These are phyloP conservation scores for Rhyacophila brunnea DNA, from an alignment of 1,140 invertebrate genomes.

Conservation along the genomic window DNA sequence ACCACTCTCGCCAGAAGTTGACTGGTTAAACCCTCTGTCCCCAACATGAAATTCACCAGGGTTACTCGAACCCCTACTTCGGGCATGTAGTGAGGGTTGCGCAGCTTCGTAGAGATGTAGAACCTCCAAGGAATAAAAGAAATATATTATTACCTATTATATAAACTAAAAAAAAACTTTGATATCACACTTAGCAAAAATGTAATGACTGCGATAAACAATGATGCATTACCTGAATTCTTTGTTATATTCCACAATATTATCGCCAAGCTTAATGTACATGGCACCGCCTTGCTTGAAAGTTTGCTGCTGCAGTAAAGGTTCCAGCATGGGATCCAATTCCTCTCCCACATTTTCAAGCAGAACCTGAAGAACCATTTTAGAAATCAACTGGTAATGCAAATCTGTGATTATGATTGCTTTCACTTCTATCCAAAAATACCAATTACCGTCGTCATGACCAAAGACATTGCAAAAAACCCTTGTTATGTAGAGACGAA, in stretches of 20 bases:
- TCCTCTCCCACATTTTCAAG: conserved; percentile 88
- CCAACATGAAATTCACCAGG: conserved; percentile 92
- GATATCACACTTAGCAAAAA: no score
- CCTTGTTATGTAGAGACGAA: no score
- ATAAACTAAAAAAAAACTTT: no score
- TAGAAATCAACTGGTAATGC: no score
- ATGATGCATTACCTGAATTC: conserved; percentile 85
- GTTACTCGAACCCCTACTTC: conserved; percentile 92
- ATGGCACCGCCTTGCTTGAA: conserved; percentile 83
- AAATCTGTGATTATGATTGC: no score
- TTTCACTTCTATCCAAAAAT: no score
- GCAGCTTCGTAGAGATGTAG: conserved; percentile 92
- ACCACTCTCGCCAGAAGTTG: conserved; percentile 89
- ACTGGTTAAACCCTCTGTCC: conserved; percentile 85
- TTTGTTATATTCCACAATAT: conserved; percentile 79
- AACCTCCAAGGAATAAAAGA: conserved; percentile 58
- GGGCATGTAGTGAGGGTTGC: conserved; percentile 91
- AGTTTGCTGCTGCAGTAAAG: conserved; percentile 82
- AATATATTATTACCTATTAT: no score
- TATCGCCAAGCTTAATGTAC: conserved; percentile 82
- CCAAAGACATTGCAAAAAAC: no score
- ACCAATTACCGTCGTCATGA: no score
- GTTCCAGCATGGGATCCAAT: conserved; percentile 86
- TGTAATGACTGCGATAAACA: no score
- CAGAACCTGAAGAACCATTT: conserved; percentile 72